Base-by-base conservation (phyloP, 1,140 invertebrate species). In the Zaprionus ghesquierei region DNA sequence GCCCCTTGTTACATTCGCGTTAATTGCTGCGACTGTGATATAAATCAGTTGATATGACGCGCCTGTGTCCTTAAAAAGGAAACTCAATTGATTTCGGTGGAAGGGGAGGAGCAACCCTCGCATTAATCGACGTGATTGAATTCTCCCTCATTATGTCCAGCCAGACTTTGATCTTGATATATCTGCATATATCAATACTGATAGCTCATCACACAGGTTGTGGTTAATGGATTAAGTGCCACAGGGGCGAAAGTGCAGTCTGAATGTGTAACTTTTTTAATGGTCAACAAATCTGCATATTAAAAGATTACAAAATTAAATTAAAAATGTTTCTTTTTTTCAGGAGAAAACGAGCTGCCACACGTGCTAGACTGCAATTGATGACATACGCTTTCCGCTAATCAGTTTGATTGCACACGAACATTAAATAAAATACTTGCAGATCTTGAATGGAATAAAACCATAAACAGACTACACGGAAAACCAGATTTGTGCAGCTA, bases 21-120 rank as follows among this genome's bases (percentile, higher is more conserved):
- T 87, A 87, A 87, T 87, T 87, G 84, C 79, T 75, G 63, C 53
- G 77, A 66, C 82, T 74, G 71, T 79, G 85, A 89, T 82, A 87
- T 89, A 87, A 87, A 87, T 87, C 84, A 70, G 79, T 73, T 76
- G 84, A 82, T 71, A 79, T 79, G 75, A 72, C 79, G 69, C 75
- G 65, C 59, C 61, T 69, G 53, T 69, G 79, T 79, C 72, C 68
- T 65, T 51, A 33, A 65, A 49, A 9, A 33, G 29, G 38, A 13
- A 61, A 38, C 31, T 5, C 54, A 35, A 72, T 72, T 72, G 69
- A 68, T 60, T 66, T 41, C 23, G 31, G 15, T 49, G 20, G 33
- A n/a, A n/a, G n/a, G 2, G 5, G 20, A 6, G 20, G 2, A 41
- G n/a, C 54, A 60, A 44, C 69, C 54, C 69, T 68, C 25, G 20